Conservation (phyloP, 1,140 invertebrate genomes). For the Dendrolimus punctatus region DNA sequence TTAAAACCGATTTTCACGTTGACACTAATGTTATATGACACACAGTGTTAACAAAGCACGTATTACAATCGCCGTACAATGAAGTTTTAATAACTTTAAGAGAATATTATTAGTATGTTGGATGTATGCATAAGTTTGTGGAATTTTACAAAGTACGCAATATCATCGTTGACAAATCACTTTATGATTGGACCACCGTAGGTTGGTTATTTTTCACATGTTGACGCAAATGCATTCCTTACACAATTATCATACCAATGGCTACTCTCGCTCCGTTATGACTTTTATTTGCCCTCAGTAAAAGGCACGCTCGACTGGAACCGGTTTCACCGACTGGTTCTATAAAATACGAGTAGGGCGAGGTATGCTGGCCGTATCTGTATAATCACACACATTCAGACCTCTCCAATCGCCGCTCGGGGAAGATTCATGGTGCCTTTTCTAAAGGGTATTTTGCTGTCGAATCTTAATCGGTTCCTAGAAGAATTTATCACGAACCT, state of each 20-base stretch:
- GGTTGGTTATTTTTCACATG: constrained; percentile 27
- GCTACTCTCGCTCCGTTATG: constrained; percentile 44
- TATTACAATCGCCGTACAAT: too few species aligned
- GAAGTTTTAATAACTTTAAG: too few species aligned
- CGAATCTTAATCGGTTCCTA: constrained; percentile 49
- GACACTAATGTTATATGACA: neutral
- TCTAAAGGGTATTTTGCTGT: constrained; percentile 52
- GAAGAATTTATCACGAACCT: constrained; percentile 58
- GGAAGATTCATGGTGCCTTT: constrained; percentile 45
- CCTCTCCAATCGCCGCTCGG: constrained; percentile 53
- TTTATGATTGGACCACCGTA: constrained; percentile 19
- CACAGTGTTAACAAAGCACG: neutral
- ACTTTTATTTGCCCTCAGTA: constrained; percentile 52
- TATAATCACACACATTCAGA: constrained; percentile 50
- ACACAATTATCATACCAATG: constrained; percentile 32
- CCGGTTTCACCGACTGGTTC: constrained; percentile 28
- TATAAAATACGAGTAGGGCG: constrained; percentile 28
- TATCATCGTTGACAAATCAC: constrained; percentile 12
- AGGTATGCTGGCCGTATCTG: constrained; percentile 39
- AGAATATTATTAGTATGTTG: too few species aligned
- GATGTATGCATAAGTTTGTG: too few species aligned
- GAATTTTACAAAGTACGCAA: too few species aligned
- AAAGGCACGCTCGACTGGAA: constrained; percentile 26
- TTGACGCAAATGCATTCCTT: constrained; percentile 41
- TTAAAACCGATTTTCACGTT: too few species aligned